Conservation (phyloP, 2,888 invertebrate species). For the Melieria picta region DNA sequence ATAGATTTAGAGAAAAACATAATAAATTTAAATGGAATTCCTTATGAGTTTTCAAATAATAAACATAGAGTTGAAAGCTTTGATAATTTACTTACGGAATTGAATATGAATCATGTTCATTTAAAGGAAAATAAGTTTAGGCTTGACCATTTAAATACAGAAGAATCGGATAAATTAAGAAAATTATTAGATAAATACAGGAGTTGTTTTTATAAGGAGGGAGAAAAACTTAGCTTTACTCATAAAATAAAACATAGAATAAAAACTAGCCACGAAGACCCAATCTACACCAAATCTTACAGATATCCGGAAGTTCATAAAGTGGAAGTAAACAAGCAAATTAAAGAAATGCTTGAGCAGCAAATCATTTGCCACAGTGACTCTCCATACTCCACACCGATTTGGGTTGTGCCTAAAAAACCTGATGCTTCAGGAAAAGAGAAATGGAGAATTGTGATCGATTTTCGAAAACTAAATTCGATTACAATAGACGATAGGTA, state of each 20-base stretch:
- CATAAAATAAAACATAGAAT: constrained; percentile 34
- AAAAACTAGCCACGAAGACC: constrained; percentile 25
- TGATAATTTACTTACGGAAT: neutral
- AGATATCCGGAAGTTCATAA: too few relatives aligned
- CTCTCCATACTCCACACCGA: constrained; percentile 30
- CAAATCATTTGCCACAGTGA: constrained; percentile 35
- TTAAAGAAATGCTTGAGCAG: neutral
- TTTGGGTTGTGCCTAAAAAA: constrained; percentile 34
- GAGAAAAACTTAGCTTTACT: constrained; percentile 33
- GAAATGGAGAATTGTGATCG: constrained; percentile 33
- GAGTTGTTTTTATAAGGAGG: constrained; percentile 54
- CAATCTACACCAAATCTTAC: constrained; percentile 17
- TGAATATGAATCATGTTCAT: too few relatives aligned
- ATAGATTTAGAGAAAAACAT: constrained; percentile 21
- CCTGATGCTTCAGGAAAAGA: constrained; percentile 22
- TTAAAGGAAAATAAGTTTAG: constrained; percentile 8
- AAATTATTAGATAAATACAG: constrained; percentile 22
- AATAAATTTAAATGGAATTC: constrained; percentile 12
- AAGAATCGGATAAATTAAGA: constrained; percentile 14
- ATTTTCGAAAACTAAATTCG: constrained; percentile 32
- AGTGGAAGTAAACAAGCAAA: too few relatives aligned
- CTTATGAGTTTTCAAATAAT: constrained; percentile 10
- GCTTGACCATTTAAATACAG: constrained; percentile 20
- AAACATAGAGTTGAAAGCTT: neutral
- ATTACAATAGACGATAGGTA: constrained; percentile 25